Evolutionary conservation across 2,888 invertebrate species (phyloP).

Genomic region (Erebia epiphron): DNA sequence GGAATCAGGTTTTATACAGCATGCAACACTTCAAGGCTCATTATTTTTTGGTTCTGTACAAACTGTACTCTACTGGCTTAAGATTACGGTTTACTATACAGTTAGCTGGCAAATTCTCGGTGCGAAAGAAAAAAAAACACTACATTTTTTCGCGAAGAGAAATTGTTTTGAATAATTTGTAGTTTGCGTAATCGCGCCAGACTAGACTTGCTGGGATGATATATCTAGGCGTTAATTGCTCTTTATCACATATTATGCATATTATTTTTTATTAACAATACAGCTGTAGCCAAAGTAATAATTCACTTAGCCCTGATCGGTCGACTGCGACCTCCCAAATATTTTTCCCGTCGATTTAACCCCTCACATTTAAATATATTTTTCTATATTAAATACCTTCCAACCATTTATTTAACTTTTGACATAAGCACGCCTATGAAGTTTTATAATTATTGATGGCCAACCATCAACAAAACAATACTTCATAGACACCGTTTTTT

Average conservation of each 20-base stretch:
- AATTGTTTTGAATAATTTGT: slow-evolving; percentile 25
- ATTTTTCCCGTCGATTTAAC: slow-evolving; percentile 61
- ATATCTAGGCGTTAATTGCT: slow-evolving; percentile 45
- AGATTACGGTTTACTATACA: slow-evolving; percentile 36
- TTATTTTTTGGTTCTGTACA: slow-evolving; percentile 60
- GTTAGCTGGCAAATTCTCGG: background rate
- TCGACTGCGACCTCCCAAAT: slow-evolving; percentile 68
- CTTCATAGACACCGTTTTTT: too few relatives aligned
- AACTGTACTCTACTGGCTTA: slow-evolving; percentile 51
- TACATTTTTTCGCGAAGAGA: slow-evolving; percentile 8
- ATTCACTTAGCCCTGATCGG: slow-evolving; percentile 52
- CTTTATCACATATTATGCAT: slow-evolving; percentile 40
- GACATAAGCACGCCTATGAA: too few relatives aligned
- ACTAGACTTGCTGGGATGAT: slow-evolving; percentile 49
- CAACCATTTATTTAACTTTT: too few relatives aligned
- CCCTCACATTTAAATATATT: slow-evolving; percentile 50
- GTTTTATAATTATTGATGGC: too few relatives aligned
- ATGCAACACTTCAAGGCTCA: slow-evolving; percentile 59
- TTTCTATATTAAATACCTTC: slow-evolving; percentile 40
- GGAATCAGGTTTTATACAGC: slow-evolving; percentile 49
- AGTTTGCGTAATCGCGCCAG: slow-evolving; percentile 31
- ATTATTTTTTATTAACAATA: slow-evolving; percentile 38
- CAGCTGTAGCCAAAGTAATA: slow-evolving; percentile 42
- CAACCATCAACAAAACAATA: too few relatives aligned
- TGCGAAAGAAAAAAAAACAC: background rate